Conservation (phyloP, 2,888 invertebrate genomes). For the Leucophenga maculata region DNA sequence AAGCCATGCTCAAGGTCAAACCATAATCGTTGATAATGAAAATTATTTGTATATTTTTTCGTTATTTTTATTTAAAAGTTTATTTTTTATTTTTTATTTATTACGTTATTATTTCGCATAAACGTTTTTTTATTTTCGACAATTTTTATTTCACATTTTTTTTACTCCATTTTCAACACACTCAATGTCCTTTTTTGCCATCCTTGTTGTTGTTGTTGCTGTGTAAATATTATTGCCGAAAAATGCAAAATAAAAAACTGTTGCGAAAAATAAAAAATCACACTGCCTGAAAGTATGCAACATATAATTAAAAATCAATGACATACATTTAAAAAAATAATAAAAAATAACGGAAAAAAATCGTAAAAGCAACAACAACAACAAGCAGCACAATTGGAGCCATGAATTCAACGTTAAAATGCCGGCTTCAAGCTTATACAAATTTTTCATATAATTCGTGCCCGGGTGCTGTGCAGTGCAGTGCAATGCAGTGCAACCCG, state of each 20-base stretch:
- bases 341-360: neutral
- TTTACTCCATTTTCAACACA: conserved; percentile 57
- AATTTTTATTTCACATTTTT: conserved; percentile 43
- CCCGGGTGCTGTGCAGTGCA: neutral
- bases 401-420: neutral
- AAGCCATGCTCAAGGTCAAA: conserved; percentile 63
- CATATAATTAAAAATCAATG: conserved; percentile 71
- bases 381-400: neutral
- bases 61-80: neutral
- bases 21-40: conserved; percentile 70
- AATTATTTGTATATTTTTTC: conserved; percentile 54
- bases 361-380: neutral
- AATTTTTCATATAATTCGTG: conserved; percentile 8
- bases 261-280: conserved; percentile 26
- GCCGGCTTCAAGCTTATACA: conserved; percentile 20
- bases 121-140: conserved; percentile 54
- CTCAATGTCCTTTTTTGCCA: conserved; percentile 23
- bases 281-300: conserved; percentile 57
- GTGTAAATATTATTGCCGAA: conserved; percentile 62
- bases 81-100: conserved; percentile 33
- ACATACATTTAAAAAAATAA: conserved; percentile 48
- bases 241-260: conserved; percentile 38
- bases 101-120: conserved; percentile 41
- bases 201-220: conserved; percentile 41
- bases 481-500: neutral